Base-by-base conservation (phyloP, 2,113 vertebrate genomes). In the Sigmodon hispidus region DNA sequence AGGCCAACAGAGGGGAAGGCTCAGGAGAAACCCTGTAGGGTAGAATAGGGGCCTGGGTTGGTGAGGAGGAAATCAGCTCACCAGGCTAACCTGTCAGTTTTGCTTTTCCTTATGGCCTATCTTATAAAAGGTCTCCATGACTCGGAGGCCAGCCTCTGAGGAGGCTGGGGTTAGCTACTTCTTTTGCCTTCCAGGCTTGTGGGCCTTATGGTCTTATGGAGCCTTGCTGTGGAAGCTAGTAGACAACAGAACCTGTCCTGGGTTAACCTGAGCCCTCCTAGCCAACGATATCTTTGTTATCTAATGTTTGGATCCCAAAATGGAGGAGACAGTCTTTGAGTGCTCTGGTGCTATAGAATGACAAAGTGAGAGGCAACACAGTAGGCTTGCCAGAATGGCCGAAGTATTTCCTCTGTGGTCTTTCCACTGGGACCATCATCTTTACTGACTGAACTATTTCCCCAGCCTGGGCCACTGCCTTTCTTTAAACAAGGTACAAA, bases 241-340 rank as follows among this genome's bases (percentile, higher is more conserved):
- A n/a, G 59, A 72, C 4, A 65, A 43, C 43, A 8, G 67, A 67
- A 5, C 1, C 5, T 13, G 67, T 43, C 31, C 29, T 9, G 17
- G 67, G 36, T 40, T 92, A 72, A 63, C 48, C 65, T 79, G 21
- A 85, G 81, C 50, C 87, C n/a, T 88, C 22, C 0, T 43, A 91
- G 50, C 70, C 15, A 91, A 93, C 3, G 48, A 69, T 48, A 6
- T 73, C 85, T 94, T 97, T 79, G 61, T 45, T 92, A 43, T 95
- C 90, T 95, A 85, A 13, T 45, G 55, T 81, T 88, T 89, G 83
- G 90, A 96, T 89, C 76, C 90, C 16, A 86, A 63, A 65, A 50
- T 34, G 29, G 94, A 88, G 73, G 91, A 96, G 43, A 72, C n/a
- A n/a, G 85, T 61, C 24, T 90, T 89, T 61, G 83, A 85, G 72